These are phyloP conservation scores for Camponotus pennsylvanicus DNA, from an alignment of 1,140 invertebrate genomes.

Conservation along the genomic window DNA sequence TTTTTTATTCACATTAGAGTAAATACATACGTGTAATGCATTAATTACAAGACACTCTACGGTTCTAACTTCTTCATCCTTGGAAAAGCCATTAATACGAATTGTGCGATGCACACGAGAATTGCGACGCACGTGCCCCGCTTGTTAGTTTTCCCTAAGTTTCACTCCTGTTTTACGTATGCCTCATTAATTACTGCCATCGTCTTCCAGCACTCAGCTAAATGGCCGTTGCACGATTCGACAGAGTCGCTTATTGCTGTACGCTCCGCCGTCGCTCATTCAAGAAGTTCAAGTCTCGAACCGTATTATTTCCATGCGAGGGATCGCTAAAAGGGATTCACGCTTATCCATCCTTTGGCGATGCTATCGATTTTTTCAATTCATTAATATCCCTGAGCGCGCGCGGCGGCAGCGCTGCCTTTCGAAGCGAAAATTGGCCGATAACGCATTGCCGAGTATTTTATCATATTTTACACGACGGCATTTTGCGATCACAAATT, in stretches of 20 bases:
- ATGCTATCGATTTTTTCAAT: constrained; percentile 51
- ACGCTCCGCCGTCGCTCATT: constrained; percentile 32
- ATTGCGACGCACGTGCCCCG: constrained; percentile 40
- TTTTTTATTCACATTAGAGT: neutral
- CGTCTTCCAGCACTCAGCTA: constrained; percentile 33
- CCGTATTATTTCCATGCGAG: constrained; percentile 60
- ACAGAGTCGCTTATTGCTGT: constrained; percentile 39
- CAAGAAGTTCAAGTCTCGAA: constrained; percentile 62
- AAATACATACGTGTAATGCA: neutral
- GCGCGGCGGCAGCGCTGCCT: neutral
- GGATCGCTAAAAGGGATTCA: constrained; percentile 60
- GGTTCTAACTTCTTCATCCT: constrained; percentile 26
- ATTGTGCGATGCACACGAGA: neutral
- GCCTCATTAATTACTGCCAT: constrained; percentile 61
- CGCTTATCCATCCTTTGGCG: constrained; percentile 25
- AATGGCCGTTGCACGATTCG: constrained; percentile 48
- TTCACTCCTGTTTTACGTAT: constrained; percentile 28
- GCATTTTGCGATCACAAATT: constrained; percentile 18
- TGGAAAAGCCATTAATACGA: constrained; percentile 35
- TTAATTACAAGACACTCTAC: constrained; percentile 26
- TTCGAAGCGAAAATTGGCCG: constrained; percentile 48
- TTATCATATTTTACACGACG: constrained; percentile 27
- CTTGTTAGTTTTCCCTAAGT: constrained; percentile 44
- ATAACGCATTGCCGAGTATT: constrained; percentile 45
- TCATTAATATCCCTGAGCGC: constrained; percentile 41